phyloP scores from a whole-genome alignment of 2,797 vertebrate species.

The Strix occidentalis region DNA sequence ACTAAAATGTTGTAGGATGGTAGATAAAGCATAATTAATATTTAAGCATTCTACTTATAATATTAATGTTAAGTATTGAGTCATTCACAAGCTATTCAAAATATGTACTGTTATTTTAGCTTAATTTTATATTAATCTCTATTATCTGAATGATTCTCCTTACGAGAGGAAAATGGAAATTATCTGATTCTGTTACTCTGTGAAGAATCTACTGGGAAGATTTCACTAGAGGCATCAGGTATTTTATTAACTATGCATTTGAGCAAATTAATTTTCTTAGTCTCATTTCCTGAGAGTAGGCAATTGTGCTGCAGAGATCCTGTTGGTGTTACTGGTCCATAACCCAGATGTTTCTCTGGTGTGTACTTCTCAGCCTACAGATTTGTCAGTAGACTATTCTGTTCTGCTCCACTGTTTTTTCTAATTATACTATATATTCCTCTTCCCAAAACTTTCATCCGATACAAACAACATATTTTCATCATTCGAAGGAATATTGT shows the following conservation, averaged over 20 bases:
- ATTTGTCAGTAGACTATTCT: neutral
- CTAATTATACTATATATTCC: neutral
- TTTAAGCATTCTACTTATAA: neutral
- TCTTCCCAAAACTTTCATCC: neutral
- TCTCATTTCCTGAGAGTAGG: neutral
- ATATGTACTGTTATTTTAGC: neutral
- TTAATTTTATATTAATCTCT: neutral
- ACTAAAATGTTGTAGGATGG: neutral
- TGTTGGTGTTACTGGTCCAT: neutral
- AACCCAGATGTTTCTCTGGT: neutral
- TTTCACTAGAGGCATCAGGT: neutral
- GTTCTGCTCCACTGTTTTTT: constrained; percentile 3
- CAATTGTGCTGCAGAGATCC: neutral
- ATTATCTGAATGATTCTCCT: neutral
- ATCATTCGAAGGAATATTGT: neutral
- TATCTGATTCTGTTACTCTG: neutral
- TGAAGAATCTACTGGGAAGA: neutral
- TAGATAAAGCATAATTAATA: neutral
- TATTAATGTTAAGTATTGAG: neutral
- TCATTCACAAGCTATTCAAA: neutral
- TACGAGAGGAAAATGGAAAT: neutral
- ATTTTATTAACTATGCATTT: neutral
- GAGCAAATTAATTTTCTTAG: neutral
- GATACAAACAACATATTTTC: neutral
- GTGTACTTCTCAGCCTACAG: neutral